Base-by-base conservation (phyloP, 2,113 vertebrate genomes). In the Cavia porcellus region DNA sequence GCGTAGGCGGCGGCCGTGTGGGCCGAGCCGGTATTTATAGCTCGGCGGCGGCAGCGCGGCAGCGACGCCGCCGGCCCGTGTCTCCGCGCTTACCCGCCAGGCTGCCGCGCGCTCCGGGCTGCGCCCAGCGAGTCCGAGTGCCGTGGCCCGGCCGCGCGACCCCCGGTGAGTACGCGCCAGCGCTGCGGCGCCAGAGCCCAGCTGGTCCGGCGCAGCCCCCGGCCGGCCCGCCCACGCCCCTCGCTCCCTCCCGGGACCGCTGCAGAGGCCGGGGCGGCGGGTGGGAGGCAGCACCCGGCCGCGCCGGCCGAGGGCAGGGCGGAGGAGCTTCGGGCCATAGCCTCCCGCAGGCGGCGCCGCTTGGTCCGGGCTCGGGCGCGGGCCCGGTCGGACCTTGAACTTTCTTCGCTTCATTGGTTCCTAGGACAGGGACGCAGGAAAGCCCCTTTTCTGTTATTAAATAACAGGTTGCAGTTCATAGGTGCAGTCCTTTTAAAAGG, bases 11-110 rank as follows among this genome's bases (percentile, higher is more conserved):
- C 97, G 90, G 89, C 91, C 70, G 80, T 64, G 97, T 96, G 97
- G 97, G 96, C 97, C 97, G 95, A 70, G 94, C 94, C 42, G 81
- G 95, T 98, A 98, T 98, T 97, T 97, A 97, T 97, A 97, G 97
- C 96, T 94, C 66, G 57, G 92, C 84, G 93, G 92, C 96, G 91
- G 96, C 92, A 19, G 55, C 55, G 55, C 55, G 55, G 55, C 55
- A 57, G 55, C 55, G 1, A 57, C 55, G 55, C 55, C 55, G 55
- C 55, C 55, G 15, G 55, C 55, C 55, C 9, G 55, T 19, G 81
- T 89, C 66, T 86, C 89, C 83, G 95, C 77, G 77, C 81, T 89
- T 52, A 77, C 93, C 42, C 11, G 95, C 25, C 85, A 96, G 96
- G 95, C 97, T 86, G 92, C 80, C 55, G 89, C 72, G 83, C 94